These are phyloP conservation scores for Falco concolor DNA, from an alignment of 2,797 vertebrate genomes.

Conservation along the genomic window DNA sequence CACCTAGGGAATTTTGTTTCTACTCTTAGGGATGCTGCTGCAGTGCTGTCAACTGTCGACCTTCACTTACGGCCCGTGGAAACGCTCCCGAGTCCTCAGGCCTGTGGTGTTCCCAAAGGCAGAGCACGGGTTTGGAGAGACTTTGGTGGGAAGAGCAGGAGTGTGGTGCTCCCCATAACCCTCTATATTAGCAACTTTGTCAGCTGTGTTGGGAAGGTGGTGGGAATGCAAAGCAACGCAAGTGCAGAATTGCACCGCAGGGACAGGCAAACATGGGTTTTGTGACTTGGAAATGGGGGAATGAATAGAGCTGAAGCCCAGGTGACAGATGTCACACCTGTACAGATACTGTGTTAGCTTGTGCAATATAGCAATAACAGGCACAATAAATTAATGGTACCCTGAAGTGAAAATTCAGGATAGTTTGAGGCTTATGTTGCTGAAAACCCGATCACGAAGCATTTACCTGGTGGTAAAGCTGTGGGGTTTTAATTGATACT, in stretches of 20 bases:
- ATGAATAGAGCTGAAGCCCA: neutral
- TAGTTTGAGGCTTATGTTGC: neutral
- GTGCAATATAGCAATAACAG: neutral
- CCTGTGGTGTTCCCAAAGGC: too few relatives aligned
- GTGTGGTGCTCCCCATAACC: neutral
- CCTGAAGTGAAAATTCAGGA: conserved; percentile 46
- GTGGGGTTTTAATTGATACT: neutral
- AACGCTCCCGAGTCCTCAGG: fast-evolving
- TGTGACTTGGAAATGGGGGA: neutral
- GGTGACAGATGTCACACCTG: neutral
- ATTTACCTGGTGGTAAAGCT: conserved; percentile 34
- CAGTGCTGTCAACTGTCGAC: fast-evolving
- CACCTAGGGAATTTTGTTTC: too few relatives aligned
- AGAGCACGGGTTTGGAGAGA: neutral
- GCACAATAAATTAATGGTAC: neutral
- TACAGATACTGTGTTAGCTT: neutral
- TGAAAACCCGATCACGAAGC: neutral
- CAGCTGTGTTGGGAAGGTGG: neutral
- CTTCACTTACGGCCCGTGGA: fast-evolving
- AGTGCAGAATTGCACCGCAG: neutral
- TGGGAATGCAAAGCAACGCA: neutral
- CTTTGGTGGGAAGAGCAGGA: neutral
- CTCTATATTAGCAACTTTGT: neutral
- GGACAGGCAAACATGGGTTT: neutral
- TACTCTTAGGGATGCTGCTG: too few relatives aligned